Conservation (phyloP, 2,888 invertebrate genomes). For the Lycocerus yunnanus region DNA sequence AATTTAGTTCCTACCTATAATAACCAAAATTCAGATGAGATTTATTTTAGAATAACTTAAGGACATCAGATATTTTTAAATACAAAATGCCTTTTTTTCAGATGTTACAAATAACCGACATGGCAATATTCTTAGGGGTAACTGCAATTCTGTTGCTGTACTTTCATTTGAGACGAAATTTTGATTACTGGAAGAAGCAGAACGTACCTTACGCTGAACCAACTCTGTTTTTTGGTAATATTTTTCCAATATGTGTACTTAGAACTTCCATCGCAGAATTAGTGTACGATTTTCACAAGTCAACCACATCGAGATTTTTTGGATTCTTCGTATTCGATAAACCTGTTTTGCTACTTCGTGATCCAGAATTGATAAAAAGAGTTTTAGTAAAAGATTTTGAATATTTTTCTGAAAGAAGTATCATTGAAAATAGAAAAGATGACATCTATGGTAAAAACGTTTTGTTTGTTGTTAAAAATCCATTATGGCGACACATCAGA, state of each 20-base stretch:
- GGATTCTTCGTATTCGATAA: constrained; percentile 56
- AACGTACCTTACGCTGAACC: constrained; percentile 48
- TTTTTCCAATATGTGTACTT: constrained; percentile 43
- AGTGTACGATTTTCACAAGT: constrained; percentile 41
- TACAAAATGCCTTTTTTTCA: too few relatives aligned
- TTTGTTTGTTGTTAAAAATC: constrained; percentile 54
- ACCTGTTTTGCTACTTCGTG: constrained; percentile 53
- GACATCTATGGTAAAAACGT: constrained; percentile 53
- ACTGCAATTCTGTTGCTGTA: constrained; percentile 27
- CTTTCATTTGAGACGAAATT: constrained; percentile 38
- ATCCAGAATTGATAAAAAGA: constrained; percentile 54
- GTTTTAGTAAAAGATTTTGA: constrained; percentile 56
- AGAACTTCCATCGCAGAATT: constrained; percentile 42
- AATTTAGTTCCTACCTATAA: too few relatives aligned
- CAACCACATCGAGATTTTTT: constrained; percentile 42
- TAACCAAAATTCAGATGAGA: too few relatives aligned
- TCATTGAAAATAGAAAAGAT: constrained; percentile 51
- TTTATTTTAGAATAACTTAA: too few relatives aligned
- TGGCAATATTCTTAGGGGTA: neutral
- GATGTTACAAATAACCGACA: neutral
- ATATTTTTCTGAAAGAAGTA: constrained; percentile 55
- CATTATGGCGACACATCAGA: constrained; percentile 58
- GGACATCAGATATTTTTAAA: too few relatives aligned
- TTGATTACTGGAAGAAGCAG: constrained; percentile 49
- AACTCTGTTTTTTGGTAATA: constrained; percentile 47